These are phyloP conservation scores for Jacana jacana DNA, from an alignment of 2,113 vertebrate genomes.

Conservation along the genomic window DNA sequence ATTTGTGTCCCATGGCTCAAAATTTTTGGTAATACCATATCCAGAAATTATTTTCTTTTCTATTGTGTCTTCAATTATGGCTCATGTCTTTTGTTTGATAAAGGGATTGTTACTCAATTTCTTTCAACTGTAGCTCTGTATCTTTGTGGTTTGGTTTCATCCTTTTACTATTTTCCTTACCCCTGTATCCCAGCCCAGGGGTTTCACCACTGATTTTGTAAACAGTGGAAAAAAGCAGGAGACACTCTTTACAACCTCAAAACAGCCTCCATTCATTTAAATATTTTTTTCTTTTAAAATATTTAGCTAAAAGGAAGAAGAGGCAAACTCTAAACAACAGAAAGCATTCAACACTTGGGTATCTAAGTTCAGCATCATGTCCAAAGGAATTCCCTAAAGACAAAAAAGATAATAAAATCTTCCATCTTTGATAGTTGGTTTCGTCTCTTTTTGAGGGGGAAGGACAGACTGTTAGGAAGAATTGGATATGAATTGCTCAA, in stretches of 20 bases:
- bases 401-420: neutral
- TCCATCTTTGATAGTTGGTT: neutral
- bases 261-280: neutral
- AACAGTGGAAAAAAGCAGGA: neutral
- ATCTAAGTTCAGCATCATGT: neutral
- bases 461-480: neutral
- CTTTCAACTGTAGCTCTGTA: neutral
- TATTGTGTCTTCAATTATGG: neutral
- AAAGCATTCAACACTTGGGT: neutral
- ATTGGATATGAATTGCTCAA: neutral
- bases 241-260: neutral
- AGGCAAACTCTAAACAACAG: neutral
- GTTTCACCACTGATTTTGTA: neutral
- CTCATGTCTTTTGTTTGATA: neutral
- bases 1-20: neutral
- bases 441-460: neutral
- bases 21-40: neutral
- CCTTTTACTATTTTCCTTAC: neutral
- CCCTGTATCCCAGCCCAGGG: neutral
- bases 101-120: neutral
- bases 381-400: neutral
- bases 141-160: neutral
- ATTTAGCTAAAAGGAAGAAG: neutral
- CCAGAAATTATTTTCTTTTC: neutral
- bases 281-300: neutral